Evolutionary conservation across 2,888 invertebrate species (phyloP), one percentile per base, ranked within the genome.

Genomic region (Drosophila meridionalis): DNA sequence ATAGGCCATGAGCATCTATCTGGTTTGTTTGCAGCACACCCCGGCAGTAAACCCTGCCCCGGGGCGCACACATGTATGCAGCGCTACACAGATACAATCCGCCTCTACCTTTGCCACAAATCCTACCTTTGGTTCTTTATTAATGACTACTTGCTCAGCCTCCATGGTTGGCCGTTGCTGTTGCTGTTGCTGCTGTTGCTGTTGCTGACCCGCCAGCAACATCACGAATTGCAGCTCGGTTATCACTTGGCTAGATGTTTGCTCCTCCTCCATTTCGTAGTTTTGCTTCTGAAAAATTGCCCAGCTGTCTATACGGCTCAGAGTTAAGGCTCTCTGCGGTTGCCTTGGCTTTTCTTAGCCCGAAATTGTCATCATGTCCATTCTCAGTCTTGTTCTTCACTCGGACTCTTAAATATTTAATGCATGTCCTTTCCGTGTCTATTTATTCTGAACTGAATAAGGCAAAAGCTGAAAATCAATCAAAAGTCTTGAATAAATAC

Each of bases 1-100:
- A 76, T 76, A 83, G 76, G 82, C 87, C 85, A 82, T 76, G 80
- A 76, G 87, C 78, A 80, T 76, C 80, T 79, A 70, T 83, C 78
- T 77, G 74, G 67, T 74, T 80, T 83, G 78, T 68, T 81, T 76
- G 78, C 72, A 74, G 3, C 50, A 76, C 79, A 69, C 69, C 69
- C 75, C 71, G 67, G 79, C 77, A 79, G 73, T 87, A 89, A 87
- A 84, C 78, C 86, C 89, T 80, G 87, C 82, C 85, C 85, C 76
- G 78, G 68, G 75, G 86, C 83, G 71, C 80, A 83, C 77, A 84
- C 84, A 72, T 78, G 77, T 83, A 80, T 60, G 56, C 64, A 76
- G 61, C 73, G 50, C 55, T 47, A 52, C 55, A 65, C 81, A 64
- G 66, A 68, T 70, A 60, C 72, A 69, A 43, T 43, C 20, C 43